phyloP scores from a whole-genome alignment of 2,888 invertebrate genomes.

The Morpho achilles region DNA sequence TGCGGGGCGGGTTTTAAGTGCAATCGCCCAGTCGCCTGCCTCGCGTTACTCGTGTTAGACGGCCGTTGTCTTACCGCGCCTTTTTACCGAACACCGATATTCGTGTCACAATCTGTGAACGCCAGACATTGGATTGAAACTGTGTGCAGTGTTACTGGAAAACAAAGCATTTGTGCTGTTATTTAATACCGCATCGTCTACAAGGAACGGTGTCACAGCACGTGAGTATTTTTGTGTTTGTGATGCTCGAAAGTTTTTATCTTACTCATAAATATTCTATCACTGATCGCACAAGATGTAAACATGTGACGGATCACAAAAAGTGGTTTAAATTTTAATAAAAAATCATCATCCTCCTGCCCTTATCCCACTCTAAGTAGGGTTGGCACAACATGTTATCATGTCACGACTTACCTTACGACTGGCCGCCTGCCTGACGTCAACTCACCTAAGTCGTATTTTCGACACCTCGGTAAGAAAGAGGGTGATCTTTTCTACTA shows the following conservation, averaged over 20 bases:
- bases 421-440: too few relatives aligned
- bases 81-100: conserved; percentile 1
- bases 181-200: conserved; percentile 6
- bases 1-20: conserved; percentile 36
- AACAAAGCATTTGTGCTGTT: conserved; percentile 17
- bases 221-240: conserved; percentile 9
- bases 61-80: conserved; percentile 26
- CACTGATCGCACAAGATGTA: conserved; percentile 1
- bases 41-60: conserved; percentile 47
- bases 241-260: neutral
- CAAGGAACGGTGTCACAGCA: conserved; percentile 11
- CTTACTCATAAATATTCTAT: conserved; percentile 5
- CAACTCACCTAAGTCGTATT: too few relatives aligned
- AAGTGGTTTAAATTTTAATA: conserved; percentile 6
- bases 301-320: neutral
- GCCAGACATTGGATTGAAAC: conserved; percentile 16
- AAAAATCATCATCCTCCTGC: neutral
- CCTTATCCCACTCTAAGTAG: too few relatives aligned
- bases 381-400: too few relatives aligned
- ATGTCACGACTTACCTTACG: too few relatives aligned
- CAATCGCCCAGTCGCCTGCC: conserved; percentile 46
- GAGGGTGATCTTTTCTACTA: too few relatives aligned
- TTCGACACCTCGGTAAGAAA: too few relatives aligned
- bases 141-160: conserved; percentile 26
- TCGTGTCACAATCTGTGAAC: conserved; percentile 30